phyloP scores from a whole-genome alignment of 37 sponge, comb jelly and placozoan species.

The Diacarnus erythraeanus region DNA sequence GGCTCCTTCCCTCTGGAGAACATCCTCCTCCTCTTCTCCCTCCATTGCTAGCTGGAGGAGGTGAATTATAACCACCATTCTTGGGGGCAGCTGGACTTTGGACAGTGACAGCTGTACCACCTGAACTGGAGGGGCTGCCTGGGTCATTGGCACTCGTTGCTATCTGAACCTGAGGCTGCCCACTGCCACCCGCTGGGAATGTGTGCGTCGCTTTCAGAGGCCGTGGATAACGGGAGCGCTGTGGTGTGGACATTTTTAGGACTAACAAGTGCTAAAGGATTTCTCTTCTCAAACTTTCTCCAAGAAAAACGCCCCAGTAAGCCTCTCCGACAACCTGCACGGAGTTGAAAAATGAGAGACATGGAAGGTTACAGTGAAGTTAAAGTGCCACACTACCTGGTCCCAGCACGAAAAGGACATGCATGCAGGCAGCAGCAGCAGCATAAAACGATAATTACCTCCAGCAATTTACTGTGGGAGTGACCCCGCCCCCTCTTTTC shows the following conservation, averaged over 20 bases:
- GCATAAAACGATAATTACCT: background rate
- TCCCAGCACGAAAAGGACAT: background rate
- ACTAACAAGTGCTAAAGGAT: background rate
- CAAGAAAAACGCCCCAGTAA: no score
- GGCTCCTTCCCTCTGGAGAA: conserved; percentile 24
- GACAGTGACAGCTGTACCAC: background rate
- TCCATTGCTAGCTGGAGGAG: background rate
- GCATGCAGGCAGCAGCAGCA: background rate
- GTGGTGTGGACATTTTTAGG: conserved; percentile 6
- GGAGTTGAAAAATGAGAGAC: background rate
- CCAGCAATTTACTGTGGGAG: background rate
- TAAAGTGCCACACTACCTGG: background rate
- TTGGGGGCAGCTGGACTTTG: background rate
- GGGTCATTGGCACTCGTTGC: background rate
- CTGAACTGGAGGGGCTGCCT: background rate
- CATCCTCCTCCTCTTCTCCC: background rate
- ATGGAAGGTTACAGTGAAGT: background rate
- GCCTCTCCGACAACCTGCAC: background rate
- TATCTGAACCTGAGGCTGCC: background rate
- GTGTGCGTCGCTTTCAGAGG: conserved; percentile 52
- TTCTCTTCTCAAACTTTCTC: background rate
- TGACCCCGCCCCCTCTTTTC: conserved; percentile 3
- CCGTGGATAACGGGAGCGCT: conserved; percentile 45
- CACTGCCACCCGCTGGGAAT: background rate
- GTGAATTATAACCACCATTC: background rate